These are phyloP conservation scores for Sphaerophoria rueppellii DNA, from an alignment of 2,888 invertebrate species.

Conservation along the genomic window DNA sequence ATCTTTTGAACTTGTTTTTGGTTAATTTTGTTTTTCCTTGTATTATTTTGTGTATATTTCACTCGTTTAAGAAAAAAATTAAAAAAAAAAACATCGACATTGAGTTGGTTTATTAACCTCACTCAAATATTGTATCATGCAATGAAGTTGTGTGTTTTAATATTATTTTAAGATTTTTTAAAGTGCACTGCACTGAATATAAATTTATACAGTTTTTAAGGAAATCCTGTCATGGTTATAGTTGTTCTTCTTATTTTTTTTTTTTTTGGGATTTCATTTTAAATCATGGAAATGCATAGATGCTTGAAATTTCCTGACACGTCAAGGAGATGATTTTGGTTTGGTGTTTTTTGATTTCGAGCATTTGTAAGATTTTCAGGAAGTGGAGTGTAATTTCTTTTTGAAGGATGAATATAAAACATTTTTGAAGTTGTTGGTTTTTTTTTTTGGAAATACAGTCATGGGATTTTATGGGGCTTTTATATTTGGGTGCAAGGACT, in stretches of 20 bases:
- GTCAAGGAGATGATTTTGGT: slow-evolving; percentile 13
- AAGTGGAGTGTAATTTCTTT: slow-evolving; percentile 10
- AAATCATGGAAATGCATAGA: slow-evolving; percentile 27
- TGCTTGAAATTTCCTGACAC: slow-evolving; percentile 14
- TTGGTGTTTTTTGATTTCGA: neutral
- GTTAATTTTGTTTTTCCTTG: slow-evolving; percentile 8
- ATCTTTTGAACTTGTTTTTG: neutral
- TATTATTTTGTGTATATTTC: slow-evolving; percentile 33
- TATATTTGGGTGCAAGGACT: too few relatives aligned
- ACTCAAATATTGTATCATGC: slow-evolving; percentile 32
- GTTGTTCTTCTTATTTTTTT: neutral
- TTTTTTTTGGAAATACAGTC: too few relatives aligned
- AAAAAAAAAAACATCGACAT: slow-evolving; percentile 55
- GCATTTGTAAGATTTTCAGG: neutral
- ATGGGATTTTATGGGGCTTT: too few relatives aligned
- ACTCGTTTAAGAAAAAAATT: slow-evolving; percentile 32
- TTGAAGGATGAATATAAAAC: too few relatives aligned
- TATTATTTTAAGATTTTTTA: slow-evolving; percentile 50
- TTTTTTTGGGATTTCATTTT: slow-evolving; percentile 36
- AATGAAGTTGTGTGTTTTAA: slow-evolving; percentile 30
- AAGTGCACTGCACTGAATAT: slow-evolving; percentile 38
- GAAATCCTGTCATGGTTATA: neutral
- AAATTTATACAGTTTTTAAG: neutral
- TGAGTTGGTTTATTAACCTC: slow-evolving; percentile 73
- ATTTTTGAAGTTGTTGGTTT: too few relatives aligned